These are phyloP conservation scores for Macropus fuliginosus DNA, from an alignment of 2,797 vertebrate genomes.

Conservation along the genomic window DNA sequence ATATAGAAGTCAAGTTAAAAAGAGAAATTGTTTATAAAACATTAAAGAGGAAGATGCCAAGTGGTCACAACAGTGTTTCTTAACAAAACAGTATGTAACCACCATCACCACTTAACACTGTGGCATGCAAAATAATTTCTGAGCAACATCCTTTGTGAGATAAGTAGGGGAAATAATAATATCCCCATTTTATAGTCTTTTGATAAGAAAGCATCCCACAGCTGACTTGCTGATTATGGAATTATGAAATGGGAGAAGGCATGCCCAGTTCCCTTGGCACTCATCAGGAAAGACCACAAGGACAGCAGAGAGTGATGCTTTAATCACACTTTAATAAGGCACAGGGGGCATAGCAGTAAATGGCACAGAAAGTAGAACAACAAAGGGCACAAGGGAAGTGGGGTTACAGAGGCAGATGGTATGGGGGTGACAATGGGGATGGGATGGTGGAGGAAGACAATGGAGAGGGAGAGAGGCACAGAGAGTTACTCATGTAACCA, in stretches of 20 bases:
- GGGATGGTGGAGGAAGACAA: background rate
- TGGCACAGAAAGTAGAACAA: background rate
- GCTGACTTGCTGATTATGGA: background rate
- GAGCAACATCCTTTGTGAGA: background rate
- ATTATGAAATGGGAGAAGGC: background rate
- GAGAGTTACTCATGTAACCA: background rate
- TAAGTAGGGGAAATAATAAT: background rate
- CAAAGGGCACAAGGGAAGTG: background rate
- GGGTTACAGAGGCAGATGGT: background rate
- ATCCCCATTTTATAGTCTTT: background rate
- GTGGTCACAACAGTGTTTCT: background rate
- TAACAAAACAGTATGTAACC: background rate
- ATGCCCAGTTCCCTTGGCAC: background rate
- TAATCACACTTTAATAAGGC: background rate
- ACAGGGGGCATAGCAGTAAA: background rate
- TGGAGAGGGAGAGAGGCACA: background rate
- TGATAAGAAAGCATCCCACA: background rate
- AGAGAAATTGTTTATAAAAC: background rate
- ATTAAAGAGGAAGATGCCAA: background rate
- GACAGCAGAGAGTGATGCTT: background rate
- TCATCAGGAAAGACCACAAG: background rate
- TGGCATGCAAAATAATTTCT: background rate
- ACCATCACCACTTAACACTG: background rate
- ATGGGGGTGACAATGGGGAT: background rate
- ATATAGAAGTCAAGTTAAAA: background rate